Percentiles rank a stretch among this genome's conserved stretches.
phyloP scores from a whole-genome alignment of 2,797 vertebrate species.

The Nannoperca australis region DNA sequence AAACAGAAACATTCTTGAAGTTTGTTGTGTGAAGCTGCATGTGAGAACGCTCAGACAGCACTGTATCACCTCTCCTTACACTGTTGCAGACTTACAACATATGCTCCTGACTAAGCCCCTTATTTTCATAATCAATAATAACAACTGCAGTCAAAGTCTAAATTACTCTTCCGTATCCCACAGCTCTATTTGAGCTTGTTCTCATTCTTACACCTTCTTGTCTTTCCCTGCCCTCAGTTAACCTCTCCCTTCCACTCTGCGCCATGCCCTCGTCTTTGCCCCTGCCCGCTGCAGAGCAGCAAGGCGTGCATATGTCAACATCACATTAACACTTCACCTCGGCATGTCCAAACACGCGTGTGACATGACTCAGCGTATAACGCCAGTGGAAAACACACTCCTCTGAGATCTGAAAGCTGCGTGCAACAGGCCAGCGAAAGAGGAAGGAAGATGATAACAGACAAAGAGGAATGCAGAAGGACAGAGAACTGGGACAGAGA shows the following conservation, averaged over 20 bases:
- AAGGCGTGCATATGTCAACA: constrained; percentile 70
- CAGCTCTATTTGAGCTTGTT: constrained; percentile 17
- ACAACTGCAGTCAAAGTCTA: constrained; percentile 36
- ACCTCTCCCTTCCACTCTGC: constrained; percentile 49
- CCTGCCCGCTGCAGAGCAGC: constrained; percentile 39
- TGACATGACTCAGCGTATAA: constrained; percentile 73
- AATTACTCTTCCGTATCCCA: constrained; percentile 8
- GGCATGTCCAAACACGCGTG: constrained; percentile 72
- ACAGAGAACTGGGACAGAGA: constrained; percentile 17
- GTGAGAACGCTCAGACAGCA: constrained; percentile 10
- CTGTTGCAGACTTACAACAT: neutral
- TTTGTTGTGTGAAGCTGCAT: neutral
- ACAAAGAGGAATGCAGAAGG: constrained; percentile 34
- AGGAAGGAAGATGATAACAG: constrained; percentile 53
- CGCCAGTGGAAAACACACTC: constrained; percentile 63
- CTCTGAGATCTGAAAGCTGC: constrained; percentile 52
- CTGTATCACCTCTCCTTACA: neutral
- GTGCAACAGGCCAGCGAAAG: constrained; percentile 41
- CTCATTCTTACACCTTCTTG: constrained; percentile 20
- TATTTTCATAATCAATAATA: constrained; percentile 54
- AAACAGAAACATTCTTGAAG: constrained; percentile 2
- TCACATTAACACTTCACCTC: constrained; percentile 56
- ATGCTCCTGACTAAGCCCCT: constrained; percentile 25
- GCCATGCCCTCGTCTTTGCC: constrained; percentile 26
- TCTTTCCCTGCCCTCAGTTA: constrained; percentile 54